These are phyloP conservation scores for Thereva nobilitata DNA, from an alignment of 2,888 invertebrate genomes.

Conservation along the genomic window DNA sequence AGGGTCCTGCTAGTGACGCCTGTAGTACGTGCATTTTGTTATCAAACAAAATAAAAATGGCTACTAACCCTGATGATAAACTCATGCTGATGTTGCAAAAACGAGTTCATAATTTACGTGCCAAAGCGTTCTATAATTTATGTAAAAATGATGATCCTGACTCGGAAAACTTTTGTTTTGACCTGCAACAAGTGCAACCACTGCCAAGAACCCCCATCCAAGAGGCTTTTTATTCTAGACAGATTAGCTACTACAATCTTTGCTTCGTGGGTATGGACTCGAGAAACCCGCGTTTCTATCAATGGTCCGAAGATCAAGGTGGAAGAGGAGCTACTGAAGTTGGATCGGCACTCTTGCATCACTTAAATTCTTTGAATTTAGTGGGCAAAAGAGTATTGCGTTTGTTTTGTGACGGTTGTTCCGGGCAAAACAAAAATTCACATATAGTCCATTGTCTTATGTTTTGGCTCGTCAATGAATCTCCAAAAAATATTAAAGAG, in stretches of 20 bases:
- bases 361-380: background rate
- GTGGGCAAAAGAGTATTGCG: background rate
- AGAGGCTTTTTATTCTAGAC: too few relatives aligned
- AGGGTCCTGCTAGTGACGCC: background rate
- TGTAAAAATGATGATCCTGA: background rate
- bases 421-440: conserved; percentile 1
- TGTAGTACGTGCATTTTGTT: too few relatives aligned
- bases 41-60: too few relatives aligned
- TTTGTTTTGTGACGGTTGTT: conserved; percentile 7
- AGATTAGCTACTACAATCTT: conserved; percentile 9
- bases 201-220: conserved; percentile 9
- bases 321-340: conserved; percentile 1
- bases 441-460: background rate
- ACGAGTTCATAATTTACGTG: conserved; percentile 8
- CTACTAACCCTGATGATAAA: too few relatives aligned
- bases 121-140: conserved; percentile 6
- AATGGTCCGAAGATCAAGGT: background rate
- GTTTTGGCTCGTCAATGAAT: background rate
- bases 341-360: background rate
- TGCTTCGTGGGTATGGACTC: background rate
- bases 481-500: background rate
- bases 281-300: background rate
- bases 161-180: conserved; percentile 5
- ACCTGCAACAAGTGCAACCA: conserved; percentile 12
- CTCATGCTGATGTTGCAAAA: too few relatives aligned